Evolutionary conservation across 2,888 invertebrate species (phyloP).

Genomic region (Ashinkailepas kermadecensis): DNA sequence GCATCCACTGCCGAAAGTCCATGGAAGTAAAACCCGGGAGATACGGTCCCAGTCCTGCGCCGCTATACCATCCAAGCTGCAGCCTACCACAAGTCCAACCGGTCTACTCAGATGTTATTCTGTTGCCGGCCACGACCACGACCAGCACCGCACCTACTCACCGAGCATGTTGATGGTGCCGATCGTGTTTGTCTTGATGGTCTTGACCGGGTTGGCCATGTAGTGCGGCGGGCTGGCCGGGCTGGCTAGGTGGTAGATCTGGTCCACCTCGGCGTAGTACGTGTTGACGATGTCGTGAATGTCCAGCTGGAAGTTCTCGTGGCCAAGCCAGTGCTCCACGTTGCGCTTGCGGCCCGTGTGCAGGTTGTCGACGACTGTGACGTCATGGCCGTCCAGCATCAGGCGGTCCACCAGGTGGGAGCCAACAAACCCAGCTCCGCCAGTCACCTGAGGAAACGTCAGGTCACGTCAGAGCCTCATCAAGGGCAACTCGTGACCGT

Average conservation of each 20-base stretch:
- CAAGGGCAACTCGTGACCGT: constrained; percentile 91
- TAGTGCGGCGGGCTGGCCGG: constrained; percentile 99
- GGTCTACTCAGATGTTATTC: no score
- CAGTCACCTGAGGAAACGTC: constrained; percentile 59
- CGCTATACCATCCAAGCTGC: no score
- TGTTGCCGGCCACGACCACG: no score
- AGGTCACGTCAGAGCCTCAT: constrained; percentile 40
- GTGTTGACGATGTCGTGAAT: constrained; percentile 99
- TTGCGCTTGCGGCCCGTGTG: constrained; percentile 95
- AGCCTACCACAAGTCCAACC: no score
- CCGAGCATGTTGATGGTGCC: constrained; percentile 91
- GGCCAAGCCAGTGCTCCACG: constrained; percentile 98
- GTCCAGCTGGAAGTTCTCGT: constrained; percentile 96
- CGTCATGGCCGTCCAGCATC: constrained; percentile 91
- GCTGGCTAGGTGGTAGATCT: constrained; percentile 97
- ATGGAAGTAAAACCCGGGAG: no score
- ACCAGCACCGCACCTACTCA: constrained; percentile 45
- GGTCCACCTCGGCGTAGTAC: constrained; percentile 90
- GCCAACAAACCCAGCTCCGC: constrained; percentile 98
- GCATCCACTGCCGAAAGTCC: no score
- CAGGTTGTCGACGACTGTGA: constrained; percentile 95
- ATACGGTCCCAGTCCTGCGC: no score
- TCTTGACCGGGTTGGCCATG: constrained; percentile 99
- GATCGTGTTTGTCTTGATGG: constrained; percentile 96
- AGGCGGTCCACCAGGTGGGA: constrained; percentile 93